A percentile compares a stretch with the other conserved stretches of the same genome.
These are phyloP conservation scores for Tachysurus fulvidraco DNA, from an alignment of 2,113 vertebrate species.

Conservation along the genomic window DNA sequence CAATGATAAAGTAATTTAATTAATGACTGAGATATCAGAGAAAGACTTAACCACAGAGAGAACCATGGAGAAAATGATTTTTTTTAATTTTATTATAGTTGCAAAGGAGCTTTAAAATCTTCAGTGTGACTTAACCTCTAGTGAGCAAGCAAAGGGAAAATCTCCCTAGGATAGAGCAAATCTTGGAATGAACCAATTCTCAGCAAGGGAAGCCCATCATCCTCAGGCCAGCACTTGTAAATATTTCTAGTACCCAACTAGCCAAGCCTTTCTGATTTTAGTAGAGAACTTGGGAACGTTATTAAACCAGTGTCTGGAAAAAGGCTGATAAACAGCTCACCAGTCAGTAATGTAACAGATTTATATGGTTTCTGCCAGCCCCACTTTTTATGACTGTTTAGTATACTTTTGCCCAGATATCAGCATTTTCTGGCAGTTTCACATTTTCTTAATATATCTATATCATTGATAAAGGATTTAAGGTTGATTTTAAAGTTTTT, in stretches of 20 bases:
- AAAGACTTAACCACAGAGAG: not conserved
- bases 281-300: not conserved
- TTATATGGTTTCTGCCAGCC: not conserved
- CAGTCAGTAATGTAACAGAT: not conserved
- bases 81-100: not conserved
- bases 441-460: not conserved
- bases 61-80: not conserved
- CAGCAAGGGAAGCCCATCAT: not conserved
- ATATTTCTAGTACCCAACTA: not conserved
- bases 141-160: not conserved
- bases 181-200: not conserved
- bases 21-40: not conserved
- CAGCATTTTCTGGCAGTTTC: not conserved
- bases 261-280: not conserved
- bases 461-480: not conserved
- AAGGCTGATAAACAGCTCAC: not conserved
- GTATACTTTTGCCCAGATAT: not conserved
- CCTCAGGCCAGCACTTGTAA: not conserved
- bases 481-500: not conserved
- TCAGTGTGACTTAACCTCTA: not conserved
- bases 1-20: not conserved
- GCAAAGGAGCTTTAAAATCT: not conserved
- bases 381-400: not conserved
- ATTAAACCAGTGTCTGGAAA: slow-evolving; percentile 8
- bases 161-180: not conserved